Evolutionary conservation across 2,888 invertebrate species (phyloP).

Genomic region (Philonicus albiceps): DNA sequence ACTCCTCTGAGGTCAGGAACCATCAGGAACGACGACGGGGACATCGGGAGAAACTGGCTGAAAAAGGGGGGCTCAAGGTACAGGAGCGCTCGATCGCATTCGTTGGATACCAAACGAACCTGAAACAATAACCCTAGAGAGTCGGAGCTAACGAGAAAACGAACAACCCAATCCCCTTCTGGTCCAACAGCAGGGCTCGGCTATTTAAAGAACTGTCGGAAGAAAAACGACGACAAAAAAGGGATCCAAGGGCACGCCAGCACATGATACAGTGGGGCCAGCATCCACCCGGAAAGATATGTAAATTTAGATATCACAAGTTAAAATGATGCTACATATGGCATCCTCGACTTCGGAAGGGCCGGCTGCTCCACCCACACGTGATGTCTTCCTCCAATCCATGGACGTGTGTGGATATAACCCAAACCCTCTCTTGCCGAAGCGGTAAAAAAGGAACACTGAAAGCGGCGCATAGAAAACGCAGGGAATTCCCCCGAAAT

Average conservation of each 20-base stretch:
- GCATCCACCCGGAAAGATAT: slow-evolving; percentile 41
- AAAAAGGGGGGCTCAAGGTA: background rate
- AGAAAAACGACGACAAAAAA: background rate
- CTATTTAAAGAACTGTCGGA: slow-evolving; percentile 12
- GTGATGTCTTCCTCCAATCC: slow-evolving; percentile 48
- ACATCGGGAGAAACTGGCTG: background rate
- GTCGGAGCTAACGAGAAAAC: slow-evolving; percentile 27
- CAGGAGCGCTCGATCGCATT: background rate
- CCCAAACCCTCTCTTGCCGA: background rate
- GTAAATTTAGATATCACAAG: slow-evolving; percentile 47
- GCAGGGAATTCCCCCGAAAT: background rate
- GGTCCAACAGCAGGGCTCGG: background rate
- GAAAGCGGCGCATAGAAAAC: background rate
- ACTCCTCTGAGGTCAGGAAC: slow-evolving; percentile 12
- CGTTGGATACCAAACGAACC: slow-evolving; percentile 34
- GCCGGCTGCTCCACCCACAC: slow-evolving; percentile 47
- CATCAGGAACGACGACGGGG: background rate
- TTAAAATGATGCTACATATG: slow-evolving; percentile 27
- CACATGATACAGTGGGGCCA: slow-evolving; percentile 16
- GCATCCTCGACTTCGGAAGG: slow-evolving; percentile 3
- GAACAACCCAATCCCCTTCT: slow-evolving; percentile 23
- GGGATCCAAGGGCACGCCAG: slow-evolving; percentile 29
- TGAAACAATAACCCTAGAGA: slow-evolving; percentile 41
- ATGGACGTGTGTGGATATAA: slow-evolving; percentile 33
- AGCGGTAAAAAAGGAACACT: background rate